Evolutionary conservation across 1,140 invertebrate genomes (phyloP).

Genomic region (Brachionus angularis): DNA sequence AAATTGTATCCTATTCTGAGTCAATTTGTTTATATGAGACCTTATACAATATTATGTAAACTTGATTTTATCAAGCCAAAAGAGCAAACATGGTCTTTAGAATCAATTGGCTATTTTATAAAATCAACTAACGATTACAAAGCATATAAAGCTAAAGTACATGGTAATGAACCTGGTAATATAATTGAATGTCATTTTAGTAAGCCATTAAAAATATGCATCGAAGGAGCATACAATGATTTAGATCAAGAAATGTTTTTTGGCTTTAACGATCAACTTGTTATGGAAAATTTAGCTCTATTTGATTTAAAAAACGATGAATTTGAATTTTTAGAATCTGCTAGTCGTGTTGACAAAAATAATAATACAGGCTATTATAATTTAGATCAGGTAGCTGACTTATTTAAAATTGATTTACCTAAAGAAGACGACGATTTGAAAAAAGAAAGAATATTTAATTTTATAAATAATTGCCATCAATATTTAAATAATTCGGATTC

Average conservation of each 20-base stretch:
- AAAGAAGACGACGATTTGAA: neutral
- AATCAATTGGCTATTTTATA: neutral
- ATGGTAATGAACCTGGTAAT: neutral
- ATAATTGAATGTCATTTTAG: neutral
- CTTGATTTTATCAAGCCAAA: neutral
- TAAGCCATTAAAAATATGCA: neutral
- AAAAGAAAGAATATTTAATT: neutral
- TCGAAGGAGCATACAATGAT: neutral
- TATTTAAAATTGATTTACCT: constrained; percentile 3
- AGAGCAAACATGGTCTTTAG: neutral
- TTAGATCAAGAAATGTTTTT: neutral
- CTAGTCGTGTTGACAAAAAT: neutral
- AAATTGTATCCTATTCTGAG: neutral
- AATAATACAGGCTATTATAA: neutral
- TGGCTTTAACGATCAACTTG: neutral
- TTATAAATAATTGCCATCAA: constrained; percentile 8
- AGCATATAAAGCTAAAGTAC: neutral
- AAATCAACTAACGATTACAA: neutral
- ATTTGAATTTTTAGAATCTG: neutral
- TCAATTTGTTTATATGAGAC: neutral
- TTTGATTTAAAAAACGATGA: neutral
- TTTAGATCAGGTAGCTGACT: too few species aligned
- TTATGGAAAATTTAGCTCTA: neutral
- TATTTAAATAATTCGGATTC: neutral
- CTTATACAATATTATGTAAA: neutral